Percentiles rank a stretch among this genome's conserved stretches.
Evolutionary conservation across 2,113 vertebrate species (phyloP).

Genomic region (Bostrychus sinensis): DNA sequence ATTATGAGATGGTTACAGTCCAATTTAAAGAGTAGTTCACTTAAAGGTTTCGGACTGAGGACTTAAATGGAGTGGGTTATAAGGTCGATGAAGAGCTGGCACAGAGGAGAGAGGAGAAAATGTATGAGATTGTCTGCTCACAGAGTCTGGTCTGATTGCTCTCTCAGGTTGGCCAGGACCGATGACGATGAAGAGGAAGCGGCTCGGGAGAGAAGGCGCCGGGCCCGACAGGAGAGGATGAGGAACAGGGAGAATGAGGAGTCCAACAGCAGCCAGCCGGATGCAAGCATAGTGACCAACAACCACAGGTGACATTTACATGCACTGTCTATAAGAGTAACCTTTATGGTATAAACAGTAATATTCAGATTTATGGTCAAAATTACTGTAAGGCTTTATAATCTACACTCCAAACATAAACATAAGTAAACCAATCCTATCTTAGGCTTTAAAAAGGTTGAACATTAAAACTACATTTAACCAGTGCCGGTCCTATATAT

Average conservation of each 20-base stretch:
- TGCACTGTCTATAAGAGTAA: not conserved
- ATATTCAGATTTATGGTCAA: no score
- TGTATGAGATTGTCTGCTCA: constrained; percentile 20
- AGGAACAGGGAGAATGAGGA: constrained; percentile 83
- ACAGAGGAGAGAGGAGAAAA: constrained; percentile 6
- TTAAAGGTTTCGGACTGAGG: constrained; percentile 50
- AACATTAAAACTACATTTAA: no score
- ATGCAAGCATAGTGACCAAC: constrained; percentile 82
- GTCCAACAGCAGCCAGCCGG: constrained; percentile 74
- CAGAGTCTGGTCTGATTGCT: constrained; percentile 2
- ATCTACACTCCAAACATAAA: no score
- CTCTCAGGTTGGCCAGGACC: constrained; percentile 82
- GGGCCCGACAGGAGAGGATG: constrained; percentile 92
- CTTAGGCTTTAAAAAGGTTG: no score
- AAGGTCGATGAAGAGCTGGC: constrained; percentile 9
- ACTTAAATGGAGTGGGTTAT: constrained; percentile 30
- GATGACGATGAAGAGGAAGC: constrained; percentile 97
- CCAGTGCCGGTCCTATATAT: no score
- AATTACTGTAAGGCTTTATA: no score
- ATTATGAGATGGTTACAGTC: constrained; percentile 52
- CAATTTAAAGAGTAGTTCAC: constrained; percentile 51
- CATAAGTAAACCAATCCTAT: no score
- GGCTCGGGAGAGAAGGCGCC: constrained; percentile 89
- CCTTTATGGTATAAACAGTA: no score
- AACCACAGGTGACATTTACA: constrained; percentile 86